Evolutionary conservation across 2,113 vertebrate genomes (phyloP).

Genomic region (Chamaea fasciata): DNA sequence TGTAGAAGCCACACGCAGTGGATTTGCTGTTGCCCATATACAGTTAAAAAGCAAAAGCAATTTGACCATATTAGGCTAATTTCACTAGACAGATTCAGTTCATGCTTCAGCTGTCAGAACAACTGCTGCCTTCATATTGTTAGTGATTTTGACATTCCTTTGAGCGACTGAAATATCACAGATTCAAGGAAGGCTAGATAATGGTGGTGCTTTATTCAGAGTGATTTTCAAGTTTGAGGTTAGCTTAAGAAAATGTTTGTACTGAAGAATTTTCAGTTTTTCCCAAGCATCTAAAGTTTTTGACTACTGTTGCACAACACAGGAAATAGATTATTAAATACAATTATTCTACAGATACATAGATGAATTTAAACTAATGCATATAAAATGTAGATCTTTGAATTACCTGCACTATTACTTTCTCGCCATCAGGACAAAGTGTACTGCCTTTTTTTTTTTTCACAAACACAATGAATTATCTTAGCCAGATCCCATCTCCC

Average conservation of each 20-base stretch:
- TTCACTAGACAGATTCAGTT: slow-evolving; percentile 72
- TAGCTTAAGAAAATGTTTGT: neutral
- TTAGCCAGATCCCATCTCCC: neutral
- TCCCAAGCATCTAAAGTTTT: neutral
- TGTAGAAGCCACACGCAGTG: neutral
- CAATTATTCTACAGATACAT: neutral
- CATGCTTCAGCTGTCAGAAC: slow-evolving; percentile 70
- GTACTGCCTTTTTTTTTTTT: neutral
- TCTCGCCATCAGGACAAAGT: neutral
- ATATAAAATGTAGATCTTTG: neutral
- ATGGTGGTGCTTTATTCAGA: slow-evolving; percentile 23
- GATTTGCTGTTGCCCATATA: neutral
- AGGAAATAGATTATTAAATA: neutral
- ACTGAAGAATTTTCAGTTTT: neutral
- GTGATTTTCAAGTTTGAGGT: slow-evolving; percentile 28
- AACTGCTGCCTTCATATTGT: slow-evolving; percentile 52
- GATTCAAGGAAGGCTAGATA: slow-evolving; percentile 44
- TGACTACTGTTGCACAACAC: neutral
- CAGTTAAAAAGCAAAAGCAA: slow-evolving; percentile 63
- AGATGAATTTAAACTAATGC: neutral
- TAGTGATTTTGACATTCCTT: slow-evolving; percentile 71
- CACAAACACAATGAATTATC: neutral
- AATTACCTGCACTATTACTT: neutral
- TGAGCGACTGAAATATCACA: slow-evolving; percentile 63
- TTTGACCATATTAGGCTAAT: slow-evolving; percentile 71